Evolutionary conservation across 2,888 invertebrate species (phyloP), one percentile per base, ranked within the genome.

Genomic region (Rotaria sp.): DNA sequence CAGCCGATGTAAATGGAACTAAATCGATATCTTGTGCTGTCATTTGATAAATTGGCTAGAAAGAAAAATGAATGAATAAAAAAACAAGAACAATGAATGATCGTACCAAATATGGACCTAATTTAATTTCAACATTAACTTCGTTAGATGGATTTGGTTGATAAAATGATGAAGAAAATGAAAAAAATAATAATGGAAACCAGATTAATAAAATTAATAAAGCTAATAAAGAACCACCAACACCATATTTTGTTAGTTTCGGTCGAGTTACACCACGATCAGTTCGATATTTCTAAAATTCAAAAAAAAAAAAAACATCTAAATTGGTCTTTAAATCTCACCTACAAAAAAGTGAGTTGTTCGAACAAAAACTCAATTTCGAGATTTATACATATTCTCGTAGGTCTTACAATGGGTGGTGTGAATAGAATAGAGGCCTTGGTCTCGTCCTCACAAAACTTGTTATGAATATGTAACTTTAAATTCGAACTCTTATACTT

Each of bases 181-280:
- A 97, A 92, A 98, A 99, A 89, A 98, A 93, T 3, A 98, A 94
- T 45, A 99, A 92, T 0, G 99, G 99, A 92, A 97, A 96, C 97
- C 97, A 99, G 89, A 99, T 96, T 87, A 97, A 94, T 59, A 95
- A 95, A 85, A 93, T 89, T 86, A 98, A 95, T 89, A 98, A 94
- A 87, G 95, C 92, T 15, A 89, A n/a, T 67, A 96, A 93, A 30
- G 94, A 94, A 26, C 97, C 96, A 35, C 99, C 99, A 90, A 96
- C 94, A 84, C 96, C 90, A 89, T 98, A 96, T 92, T 99, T 99
- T 85, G 94, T 93, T 15, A 94, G 90, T 84, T 94, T 94, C 0
- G 94, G 93, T 90, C 96, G 96, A 90, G 95, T 95, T 87, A 93
- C 93, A 7, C 97, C 98, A 86, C 98, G 93, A 75, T 95, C 94